Evolutionary conservation across 2,113 vertebrate genomes (phyloP), one percentile per base, ranked within the genome.

Genomic region (Heterotis niloticus): DNA sequence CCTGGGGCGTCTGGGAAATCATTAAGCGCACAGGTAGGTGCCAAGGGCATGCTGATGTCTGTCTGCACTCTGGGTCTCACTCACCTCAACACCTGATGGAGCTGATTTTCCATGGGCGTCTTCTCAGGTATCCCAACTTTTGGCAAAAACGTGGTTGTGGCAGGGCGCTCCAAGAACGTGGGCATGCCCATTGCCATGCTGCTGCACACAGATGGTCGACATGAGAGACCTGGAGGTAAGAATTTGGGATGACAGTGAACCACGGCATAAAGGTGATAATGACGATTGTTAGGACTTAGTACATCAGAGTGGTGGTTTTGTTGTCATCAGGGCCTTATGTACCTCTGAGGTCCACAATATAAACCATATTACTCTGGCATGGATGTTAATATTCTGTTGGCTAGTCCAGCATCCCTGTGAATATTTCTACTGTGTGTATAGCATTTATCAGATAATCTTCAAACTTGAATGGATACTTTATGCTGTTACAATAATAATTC

Each of bases 121-220:
- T 76, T 7, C 12, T 34, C 77, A 99, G 98, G 98, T 56, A 99
- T 99, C 86, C 93, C 96, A 0, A 99, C 98, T 0, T 81, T 96
- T 54, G 98, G 98, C 29, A 98, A 96, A 90, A 99, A 99, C 0
- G 97, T 99, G 11, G 89, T 99, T 28, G 98, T 99, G 75, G 96
- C 96, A 0, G 98, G 97, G 51, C 93, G 98, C 70, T 98, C 97
- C 0, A 99, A 99, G 88, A 99, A 99, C 0, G 98, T 99, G 24
- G 97, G 98, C 0, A 98, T 99, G 98, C 98, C 98, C 51, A 98
- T 99, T 0, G 97, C 98, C 0, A 98, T 99, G 97, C 83, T 99
- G 28, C 93, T 99, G 4, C 98, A 99, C 23, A 97, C 97, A 0
- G 98, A 99, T 0, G 96, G 98, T 1, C 84, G 90, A 0, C 98